Evolutionary conservation across 53 echinoderm and acorn worm genomes (phyloP), one percentile per base, ranked within the genome.

Genomic region (Echinarachnius parma): DNA sequence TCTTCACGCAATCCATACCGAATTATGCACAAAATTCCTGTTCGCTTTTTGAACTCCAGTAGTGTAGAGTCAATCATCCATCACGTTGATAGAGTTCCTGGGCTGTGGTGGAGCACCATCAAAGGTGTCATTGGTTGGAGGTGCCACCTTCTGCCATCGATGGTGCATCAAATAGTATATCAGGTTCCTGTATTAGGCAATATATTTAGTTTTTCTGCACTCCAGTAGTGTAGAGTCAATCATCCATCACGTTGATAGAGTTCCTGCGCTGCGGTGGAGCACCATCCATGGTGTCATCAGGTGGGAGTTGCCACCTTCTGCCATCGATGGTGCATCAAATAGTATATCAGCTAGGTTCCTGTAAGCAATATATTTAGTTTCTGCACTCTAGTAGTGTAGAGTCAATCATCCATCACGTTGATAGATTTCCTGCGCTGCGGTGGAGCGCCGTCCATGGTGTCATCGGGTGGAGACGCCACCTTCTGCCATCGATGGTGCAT

Each of bases 281-380:
- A 13, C 56, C 56, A 5, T 56, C 57, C 39, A 26, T 56, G n/a
- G 55, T 55, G 20, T 36, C 54, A 4, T 67, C 47, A 25, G 63
- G 78, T 23, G 74, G 21, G 21, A 26, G 74, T 55, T 20, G 57
- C 42, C 0, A 42, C 48, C n/a, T 15, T 8, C n/a, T 68, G 59
- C 74, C 57, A 72, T 23, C 52, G 67, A 16, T 60, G 56, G 49
- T 66, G 77, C 21, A 81, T 85, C 21, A n/a, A n/a, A n/a, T n/a
- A n/a, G n/a, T n/a, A n/a, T n/a, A n/a, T n/a, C n/a, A n/a, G n/a
- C n/a, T n/a, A n/a, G n/a, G n/a, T n/a, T n/a, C n/a, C n/a, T n/a
- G n/a, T n/a, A 72, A 37, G 1, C 25, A 57, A 56, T 57, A 56
- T 5, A 70, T 35, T 9, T 13, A 72, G 52, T 4, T 19, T 14